phyloP scores from a whole-genome alignment of 2,888 invertebrate species.

The Orthonevra nobilis region DNA sequence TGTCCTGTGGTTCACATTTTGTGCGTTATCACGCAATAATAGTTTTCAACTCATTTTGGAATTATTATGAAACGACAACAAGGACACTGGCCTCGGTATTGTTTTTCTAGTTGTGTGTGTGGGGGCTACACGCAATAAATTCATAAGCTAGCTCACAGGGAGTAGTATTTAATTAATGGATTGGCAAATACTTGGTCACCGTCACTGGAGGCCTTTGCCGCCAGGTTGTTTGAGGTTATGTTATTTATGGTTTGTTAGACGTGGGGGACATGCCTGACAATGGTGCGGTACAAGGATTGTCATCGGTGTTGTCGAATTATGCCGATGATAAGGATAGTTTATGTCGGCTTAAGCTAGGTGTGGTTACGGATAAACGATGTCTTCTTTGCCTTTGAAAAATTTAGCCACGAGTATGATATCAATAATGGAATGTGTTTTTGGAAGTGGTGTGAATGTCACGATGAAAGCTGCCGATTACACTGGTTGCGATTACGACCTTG shows the following conservation, averaged over 20 bases:
- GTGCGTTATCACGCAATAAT: conserved; percentile 64
- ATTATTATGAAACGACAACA: conserved; percentile 35
- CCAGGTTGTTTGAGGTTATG: conserved; percentile 33
- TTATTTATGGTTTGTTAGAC: conserved; percentile 43
- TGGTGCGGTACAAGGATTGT: neutral
- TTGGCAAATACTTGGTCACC: conserved; percentile 32
- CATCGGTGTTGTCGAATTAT: neutral
- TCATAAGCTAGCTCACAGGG: conserved; percentile 15
- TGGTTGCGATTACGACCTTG: no score
- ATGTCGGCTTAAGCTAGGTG: neutral
- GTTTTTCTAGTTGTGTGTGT: conserved; percentile 4
- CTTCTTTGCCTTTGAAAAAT: no score
- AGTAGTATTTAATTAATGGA: conserved; percentile 28
- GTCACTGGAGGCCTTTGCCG: neutral
- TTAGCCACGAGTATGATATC: no score
- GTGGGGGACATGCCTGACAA: neutral
- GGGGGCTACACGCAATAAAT: conserved; percentile 21
- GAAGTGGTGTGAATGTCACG: no score
- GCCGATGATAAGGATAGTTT: conserved; percentile 4
- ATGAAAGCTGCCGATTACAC: no score
- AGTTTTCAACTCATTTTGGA: conserved; percentile 51
- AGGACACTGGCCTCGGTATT: neutral
- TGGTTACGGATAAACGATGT: neutral
- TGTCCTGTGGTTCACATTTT: conserved; percentile 56
- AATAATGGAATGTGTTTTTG: no score